Evolutionary conservation across 2,797 vertebrate genomes (phyloP).

Genomic region (Aselliscus stoliczkanus): DNA sequence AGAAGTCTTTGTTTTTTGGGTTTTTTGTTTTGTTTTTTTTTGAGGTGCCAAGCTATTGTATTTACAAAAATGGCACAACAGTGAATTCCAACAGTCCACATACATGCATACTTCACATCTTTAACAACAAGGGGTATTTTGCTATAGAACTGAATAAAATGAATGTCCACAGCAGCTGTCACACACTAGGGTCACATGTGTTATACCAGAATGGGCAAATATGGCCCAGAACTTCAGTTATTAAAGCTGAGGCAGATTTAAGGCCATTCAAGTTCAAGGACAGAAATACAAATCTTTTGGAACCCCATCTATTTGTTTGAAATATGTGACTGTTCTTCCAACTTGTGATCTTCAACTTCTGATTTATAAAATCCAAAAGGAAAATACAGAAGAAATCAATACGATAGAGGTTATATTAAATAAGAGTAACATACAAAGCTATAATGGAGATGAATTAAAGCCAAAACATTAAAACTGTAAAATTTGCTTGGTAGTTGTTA

Average conservation of each 20-base stretch:
- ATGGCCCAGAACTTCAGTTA: slow-evolving; percentile 91
- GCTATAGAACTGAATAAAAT: slow-evolving; percentile 83
- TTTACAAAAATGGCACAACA: slow-evolving; percentile 99
- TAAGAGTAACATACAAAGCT: slow-evolving; percentile 85
- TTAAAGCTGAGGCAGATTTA: slow-evolving; percentile 90
- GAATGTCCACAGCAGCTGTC: slow-evolving; percentile 86
- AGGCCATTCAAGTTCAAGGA: slow-evolving; percentile 91
- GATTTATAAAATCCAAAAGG: slow-evolving; percentile 78
- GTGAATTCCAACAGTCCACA: slow-evolving; percentile 92
- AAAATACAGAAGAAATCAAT: slow-evolving; percentile 80
- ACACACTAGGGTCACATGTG: slow-evolving; percentile 86
- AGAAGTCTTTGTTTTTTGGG: no score
- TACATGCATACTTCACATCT: slow-evolving; percentile 92
- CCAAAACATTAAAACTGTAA: slow-evolving; percentile 86
- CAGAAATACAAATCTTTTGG: slow-evolving; percentile 83
- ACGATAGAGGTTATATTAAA: slow-evolving; percentile 83
- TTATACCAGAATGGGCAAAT: slow-evolving; percentile 91
- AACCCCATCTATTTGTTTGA: slow-evolving; percentile 79
- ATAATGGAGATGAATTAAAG: slow-evolving; percentile 86
- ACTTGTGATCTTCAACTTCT: slow-evolving; percentile 83
- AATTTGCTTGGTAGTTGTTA: slow-evolving; percentile 86
- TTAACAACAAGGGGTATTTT: slow-evolving; percentile 82
- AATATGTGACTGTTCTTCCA: slow-evolving; percentile 85
- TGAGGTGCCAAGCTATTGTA: slow-evolving; percentile 98
- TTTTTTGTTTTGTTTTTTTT: no score